A percentile compares a stretch with the other conserved stretches of the same genome.
These are phyloP conservation scores for Huso huso DNA, from an alignment of 2,797 vertebrate genomes.

Conservation along the genomic window DNA sequence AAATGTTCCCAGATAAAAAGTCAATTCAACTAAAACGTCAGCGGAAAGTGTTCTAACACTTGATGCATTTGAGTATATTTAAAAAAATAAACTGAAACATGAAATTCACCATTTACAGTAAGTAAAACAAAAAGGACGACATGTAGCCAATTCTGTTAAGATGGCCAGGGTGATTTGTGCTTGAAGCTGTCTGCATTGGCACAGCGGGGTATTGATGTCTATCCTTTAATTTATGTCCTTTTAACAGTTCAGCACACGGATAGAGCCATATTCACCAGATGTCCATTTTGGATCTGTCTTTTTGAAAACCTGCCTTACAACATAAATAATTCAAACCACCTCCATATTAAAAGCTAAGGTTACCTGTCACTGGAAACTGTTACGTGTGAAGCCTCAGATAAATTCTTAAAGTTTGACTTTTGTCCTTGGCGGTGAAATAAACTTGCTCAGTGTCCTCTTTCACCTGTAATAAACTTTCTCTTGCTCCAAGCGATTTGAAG, in stretches of 20 bases:
- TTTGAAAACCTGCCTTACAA: neutral
- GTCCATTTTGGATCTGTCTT: constrained; percentile 3
- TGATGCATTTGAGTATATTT: no score
- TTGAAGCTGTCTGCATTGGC: neutral
- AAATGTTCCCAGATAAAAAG: no score
- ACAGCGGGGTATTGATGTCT: neutral
- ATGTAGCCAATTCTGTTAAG: neutral
- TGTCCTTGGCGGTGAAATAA: no score
- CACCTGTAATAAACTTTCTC: no score
- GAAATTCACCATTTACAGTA: no score
- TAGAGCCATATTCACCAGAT: neutral
- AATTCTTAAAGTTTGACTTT: no score
- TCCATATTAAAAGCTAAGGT: neutral
- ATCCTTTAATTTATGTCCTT: constrained; percentile 1
- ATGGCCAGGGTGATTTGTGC: neutral
- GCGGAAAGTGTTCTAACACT: no score
- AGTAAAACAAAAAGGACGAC: no score
- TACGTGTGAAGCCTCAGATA: neutral
- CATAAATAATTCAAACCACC: neutral
- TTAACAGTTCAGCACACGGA: neutral
- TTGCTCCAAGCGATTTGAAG: no score
- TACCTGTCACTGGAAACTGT: neutral
- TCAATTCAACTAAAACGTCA: no score
- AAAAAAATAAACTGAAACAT: no score
- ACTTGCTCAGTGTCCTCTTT: no score